Base-by-base conservation (phyloP, 2,113 vertebrate genomes). In the Lophochroa leadbeateri region DNA sequence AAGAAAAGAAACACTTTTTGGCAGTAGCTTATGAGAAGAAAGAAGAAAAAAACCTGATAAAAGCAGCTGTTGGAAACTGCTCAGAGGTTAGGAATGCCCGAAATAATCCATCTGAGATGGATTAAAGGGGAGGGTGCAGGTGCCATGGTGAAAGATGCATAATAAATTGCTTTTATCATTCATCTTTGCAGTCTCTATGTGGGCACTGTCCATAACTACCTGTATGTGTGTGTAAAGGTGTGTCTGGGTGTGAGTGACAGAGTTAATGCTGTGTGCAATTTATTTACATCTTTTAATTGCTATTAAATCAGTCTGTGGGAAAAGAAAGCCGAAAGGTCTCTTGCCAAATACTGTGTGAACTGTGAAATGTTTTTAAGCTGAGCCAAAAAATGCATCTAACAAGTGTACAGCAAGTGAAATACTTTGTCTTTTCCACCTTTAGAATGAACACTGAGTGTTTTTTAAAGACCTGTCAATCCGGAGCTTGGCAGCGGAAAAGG, bases 381-480 rank as follows among this genome's bases (percentile, higher is more conserved):
- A 97, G 96, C 97, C 96, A 97, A 97, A 96, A 95, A 97, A 72
- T 53, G 91, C 82, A 94, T 94, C 93, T 91, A 68, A 97, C 97
- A 96, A 88, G 95, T 94, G 70, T 97, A 93, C 75, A 95, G 88
- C 90, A 97, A 96, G 90, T 95, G 87, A 96, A 95, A 90, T 94
- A 84, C 86, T 94, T 92, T 33, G 29, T 93, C 70, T 55, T 71
- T 97, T 97, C 97, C 96, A 96, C 97, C 96, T 97, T 96, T 74
- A 90, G 95, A 91, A 83, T 96, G 94, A 87, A 88, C 75, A 35
- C 4, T 41, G 93, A 92, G 81, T 97, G 95, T 96, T 89, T 95
- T 95, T 86, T 92, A 96, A 96, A 86, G 80, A 88, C 64, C 70
- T 90, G 96, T 96, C 94, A 95, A 95, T 95, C 94, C 81, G 31